These are phyloP conservation scores for Orthosia gothica DNA, from an alignment of 2,888 invertebrate genomes.

Conservation along the genomic window DNA sequence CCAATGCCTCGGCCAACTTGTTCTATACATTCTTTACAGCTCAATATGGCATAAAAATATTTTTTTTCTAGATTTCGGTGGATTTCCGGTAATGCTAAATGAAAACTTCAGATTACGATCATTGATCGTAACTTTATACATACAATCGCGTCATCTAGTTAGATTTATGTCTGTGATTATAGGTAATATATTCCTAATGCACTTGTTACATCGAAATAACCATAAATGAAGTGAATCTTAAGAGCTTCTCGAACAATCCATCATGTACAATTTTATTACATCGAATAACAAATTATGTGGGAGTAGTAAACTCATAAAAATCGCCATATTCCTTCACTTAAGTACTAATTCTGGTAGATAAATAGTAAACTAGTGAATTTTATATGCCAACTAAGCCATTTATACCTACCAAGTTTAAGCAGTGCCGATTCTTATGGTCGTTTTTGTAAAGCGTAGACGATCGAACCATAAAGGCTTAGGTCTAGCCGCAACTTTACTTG, in stretches of 20 bases:
- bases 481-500: neutral
- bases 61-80: no score
- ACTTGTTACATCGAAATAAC: conserved; percentile 4
- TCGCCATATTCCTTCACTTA: conserved; percentile 36
- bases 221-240: conserved; percentile 16
- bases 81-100: no score
- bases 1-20: no score
- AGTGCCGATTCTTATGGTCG: conserved; percentile 11
- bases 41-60: no score
- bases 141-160: no score
- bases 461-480: neutral
- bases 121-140: no score
- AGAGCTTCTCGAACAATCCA: conserved; percentile 11
- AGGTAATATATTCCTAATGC: conserved; percentile 12
- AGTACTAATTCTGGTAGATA: conserved; percentile 28
- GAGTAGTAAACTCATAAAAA: conserved; percentile 43
- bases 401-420: conserved; percentile 9
- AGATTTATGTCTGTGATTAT: no score
- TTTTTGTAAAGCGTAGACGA: conserved; percentile 15
- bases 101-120: no score
- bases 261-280: conserved; percentile 32
- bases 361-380: conserved; percentile 51
- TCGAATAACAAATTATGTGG: conserved; percentile 42
- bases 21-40: no score
- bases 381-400: conserved; percentile 19